Conservation (phyloP, 2,888 invertebrate genomes). For the Temnothorax rugatulus region DNA sequence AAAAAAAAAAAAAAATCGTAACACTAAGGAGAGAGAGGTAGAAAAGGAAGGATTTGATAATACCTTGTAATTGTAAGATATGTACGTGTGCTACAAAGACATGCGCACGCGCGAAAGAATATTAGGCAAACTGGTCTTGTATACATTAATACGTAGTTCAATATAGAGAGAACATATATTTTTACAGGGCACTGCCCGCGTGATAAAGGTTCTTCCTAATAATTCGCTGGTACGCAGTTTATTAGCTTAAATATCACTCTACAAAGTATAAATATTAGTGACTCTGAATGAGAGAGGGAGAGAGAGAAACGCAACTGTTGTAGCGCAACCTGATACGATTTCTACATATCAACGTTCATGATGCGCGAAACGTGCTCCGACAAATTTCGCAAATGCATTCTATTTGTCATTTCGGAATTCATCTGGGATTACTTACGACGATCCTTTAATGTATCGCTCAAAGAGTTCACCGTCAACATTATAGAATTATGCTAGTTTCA, state of each 20-base stretch:
- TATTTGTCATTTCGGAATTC: conserved; percentile 13
- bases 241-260: conserved; percentile 77
- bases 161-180: conserved; percentile 84
- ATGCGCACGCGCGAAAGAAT: not conserved
- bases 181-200: conserved; percentile 85
- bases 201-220: conserved; percentile 86
- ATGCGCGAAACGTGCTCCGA: conserved; percentile 7
- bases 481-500: conserved; percentile 9
- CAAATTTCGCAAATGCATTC: not conserved
- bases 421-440: not conserved
- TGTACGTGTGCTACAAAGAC: conserved; percentile 43
- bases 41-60: conserved; percentile 58
- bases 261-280: conserved; percentile 69
- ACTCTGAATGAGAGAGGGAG: conserved; percentile 58
- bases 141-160: conserved; percentile 76
- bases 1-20: conserved; percentile 63
- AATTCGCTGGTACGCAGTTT: conserved; percentile 81
- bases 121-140: conserved; percentile 70
- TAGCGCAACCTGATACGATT: conserved; percentile 76
- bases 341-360: conserved; percentile 49
- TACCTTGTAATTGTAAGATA: conserved; percentile 64
- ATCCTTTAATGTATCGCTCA: conserved; percentile 23
- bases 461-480: not conserved
- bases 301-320: conserved; percentile 61
- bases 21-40: conserved; percentile 49